Base-by-base conservation (phyloP, 2,888 invertebrate species). In the Cheilosia scutellata region DNA sequence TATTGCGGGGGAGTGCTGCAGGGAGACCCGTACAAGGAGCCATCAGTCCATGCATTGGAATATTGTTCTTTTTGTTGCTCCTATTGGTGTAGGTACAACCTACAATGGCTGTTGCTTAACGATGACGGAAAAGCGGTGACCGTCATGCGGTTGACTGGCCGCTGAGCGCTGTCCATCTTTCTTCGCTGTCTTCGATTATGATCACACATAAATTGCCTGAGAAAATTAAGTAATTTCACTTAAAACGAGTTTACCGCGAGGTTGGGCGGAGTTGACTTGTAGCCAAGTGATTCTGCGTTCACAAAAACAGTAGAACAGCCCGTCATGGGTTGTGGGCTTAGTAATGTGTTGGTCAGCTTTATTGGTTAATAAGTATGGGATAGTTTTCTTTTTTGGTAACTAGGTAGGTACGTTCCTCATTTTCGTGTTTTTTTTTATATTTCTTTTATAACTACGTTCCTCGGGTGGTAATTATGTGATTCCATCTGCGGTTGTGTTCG, bases 141-240 rank as follows among this genome's bases (percentile, higher is more conserved):
- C 68, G 62, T 57, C 65, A 65, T 60, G 65, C 29, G 71, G 63
- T 66, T 65, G 44, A 72, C 27, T 79, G 55, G 51, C 42, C 57
- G 25, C 40, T 5, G 13, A 29, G 31, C 37, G 68, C 16, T 51
- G 62, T 27, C 25, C 20, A 57, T 66, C 51, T 66, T 55, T 53
- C 40, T 71, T 20, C 49, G 25, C 5, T n/a, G 49, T 79, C 51
- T 42, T 75, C 25, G 68, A 62, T 75, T 60, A 68, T 51, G 40
- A 68, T 62, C 53, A 57, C 42, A 53, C 53, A 63, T 57, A 80
- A 70, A 75, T 71, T 80, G 47, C 74, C 49, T 75, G 68, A 60
- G 68, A 75, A 80, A 51, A 68, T 80, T 55, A 62, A 68, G 68
- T 55, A 63, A 75, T 68, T 58, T 62, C 72, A 68, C 58, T 80